Base-by-base conservation (phyloP, 2,113 vertebrate species). In the Phyllostomus discolor region DNA sequence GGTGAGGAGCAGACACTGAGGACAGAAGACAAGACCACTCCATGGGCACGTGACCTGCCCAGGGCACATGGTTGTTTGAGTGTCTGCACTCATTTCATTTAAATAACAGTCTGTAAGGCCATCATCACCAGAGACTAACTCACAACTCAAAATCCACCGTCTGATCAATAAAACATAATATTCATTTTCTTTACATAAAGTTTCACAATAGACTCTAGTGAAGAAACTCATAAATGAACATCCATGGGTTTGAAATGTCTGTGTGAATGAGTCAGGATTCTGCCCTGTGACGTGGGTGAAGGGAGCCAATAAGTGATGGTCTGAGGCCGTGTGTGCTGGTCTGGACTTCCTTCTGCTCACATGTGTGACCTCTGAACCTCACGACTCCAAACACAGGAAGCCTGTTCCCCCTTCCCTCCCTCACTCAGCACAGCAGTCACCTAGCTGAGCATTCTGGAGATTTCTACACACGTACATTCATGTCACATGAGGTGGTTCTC, bases 61-160 rank as follows among this genome's bases (percentile, higher is more conserved):
- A 33, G 15, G 9, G 3, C 41, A 33, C 26, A 15, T 11, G 28
- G 43, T 1, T 28, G 1, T 33, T 75, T 7, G 4, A 2, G 9
- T 2, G 28, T 33, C 28, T 2, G 15, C 28, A 48, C 73, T 48
- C 43, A 17, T 31, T 46, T 4, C 14, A 46, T 15, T 8, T 43
- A 28, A 4, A 4, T 1, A 24, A 41, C 4, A 75, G 41, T 48
- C 43, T 75, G 62, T 43, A 1, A n/a, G 48, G 2, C 22, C 17
- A n/a, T 22, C 75, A 22, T 52, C 75, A n/a, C 17, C 10, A 10
- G 48, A 19, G 16, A 78, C 28, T 76, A 26, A 72, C 5, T 20
- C 16, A 28, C 31, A 78, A 17, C 19, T 52, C 48, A 52, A 7
- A 11, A 6, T 52, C 5, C 48, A 22, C n/a, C 22, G 12, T 8